Percentiles rank a stretch among this genome's conserved stretches.
phyloP scores from a whole-genome alignment of 37 sponge, comb jelly and placozoan species.

The Tethya wilhelma region DNA sequence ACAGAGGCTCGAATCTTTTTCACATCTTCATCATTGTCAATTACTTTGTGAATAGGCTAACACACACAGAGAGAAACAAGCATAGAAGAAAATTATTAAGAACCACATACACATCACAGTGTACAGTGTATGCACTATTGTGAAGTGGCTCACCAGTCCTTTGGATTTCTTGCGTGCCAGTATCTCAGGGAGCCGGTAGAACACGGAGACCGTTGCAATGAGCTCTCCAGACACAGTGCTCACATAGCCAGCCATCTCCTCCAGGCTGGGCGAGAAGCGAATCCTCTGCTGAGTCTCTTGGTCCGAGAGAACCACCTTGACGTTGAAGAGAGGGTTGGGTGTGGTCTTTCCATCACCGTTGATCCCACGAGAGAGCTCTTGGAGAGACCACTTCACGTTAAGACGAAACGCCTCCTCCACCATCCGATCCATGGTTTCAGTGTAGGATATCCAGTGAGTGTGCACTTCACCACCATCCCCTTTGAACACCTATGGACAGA shows the following conservation, averaged over 20 bases:
- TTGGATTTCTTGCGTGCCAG: slow-evolving; percentile 62
- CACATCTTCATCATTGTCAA: slow-evolving; percentile 92
- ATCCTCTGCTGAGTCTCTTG: slow-evolving; percentile 63
- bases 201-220: slow-evolving; percentile 59
- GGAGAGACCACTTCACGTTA: slow-evolving; percentile 98
- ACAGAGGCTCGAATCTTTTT: slow-evolving; percentile 78
- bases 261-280: slow-evolving; percentile 81
- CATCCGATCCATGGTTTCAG: slow-evolving; percentile 91
- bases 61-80: not conserved
- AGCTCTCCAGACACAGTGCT: slow-evolving; percentile 63
- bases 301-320: slow-evolving; percentile 82
- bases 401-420: slow-evolving; percentile 96
- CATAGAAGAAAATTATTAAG: too few species aligned
- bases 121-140: not conserved
- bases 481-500: slow-evolving; percentile 59
- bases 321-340: slow-evolving; percentile 92
- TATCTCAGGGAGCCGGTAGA: slow-evolving; percentile 88
- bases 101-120: too few species aligned
- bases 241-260: slow-evolving; percentile 75
- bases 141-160: slow-evolving; percentile 2
- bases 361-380: slow-evolving; percentile 87
- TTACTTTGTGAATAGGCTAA: slow-evolving; percentile 80
- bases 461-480: slow-evolving; percentile 87
- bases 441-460: slow-evolving; percentile 86
- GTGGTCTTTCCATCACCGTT: slow-evolving; percentile 94